phyloP scores from a whole-genome alignment of 1,140 invertebrate genomes.

The Probaryconus sp. region DNA sequence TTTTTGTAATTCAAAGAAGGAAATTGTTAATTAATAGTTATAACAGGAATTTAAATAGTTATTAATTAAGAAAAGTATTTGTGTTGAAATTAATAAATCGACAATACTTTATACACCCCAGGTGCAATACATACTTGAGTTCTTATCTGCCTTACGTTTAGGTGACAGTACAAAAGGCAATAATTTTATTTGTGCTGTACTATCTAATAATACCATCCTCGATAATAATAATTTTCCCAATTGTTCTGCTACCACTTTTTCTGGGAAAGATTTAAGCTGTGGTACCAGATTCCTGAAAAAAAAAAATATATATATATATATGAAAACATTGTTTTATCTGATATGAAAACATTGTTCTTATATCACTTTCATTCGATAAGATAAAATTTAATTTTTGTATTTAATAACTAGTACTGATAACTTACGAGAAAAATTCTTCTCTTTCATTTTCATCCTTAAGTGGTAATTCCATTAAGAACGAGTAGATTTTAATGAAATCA shows the following conservation, averaged over 20 bases:
- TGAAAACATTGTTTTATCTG: no score
- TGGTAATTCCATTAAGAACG: slow-evolving; percentile 88
- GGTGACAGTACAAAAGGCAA: slow-evolving; percentile 87
- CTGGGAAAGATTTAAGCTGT: slow-evolving; percentile 84
- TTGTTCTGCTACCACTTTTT: slow-evolving; percentile 87
- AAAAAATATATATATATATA: neutral
- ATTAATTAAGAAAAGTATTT: no score
- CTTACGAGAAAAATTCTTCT: slow-evolving; percentile 85
- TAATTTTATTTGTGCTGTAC: slow-evolving; percentile 85
- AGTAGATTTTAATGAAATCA: slow-evolving; percentile 89
- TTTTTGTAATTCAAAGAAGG: no score
- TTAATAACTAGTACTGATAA: slow-evolving; percentile 10
- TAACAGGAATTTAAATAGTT: no score
- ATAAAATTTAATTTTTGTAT: slow-evolving; percentile 13
- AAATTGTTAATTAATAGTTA: no score
- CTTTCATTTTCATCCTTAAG: slow-evolving; percentile 87
- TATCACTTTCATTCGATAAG: neutral
- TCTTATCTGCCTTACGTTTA: slow-evolving; percentile 71
- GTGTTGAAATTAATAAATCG: slow-evolving; percentile 3
- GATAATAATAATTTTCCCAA: slow-evolving; percentile 86
- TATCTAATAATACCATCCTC: slow-evolving; percentile 88
- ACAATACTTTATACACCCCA: slow-evolving; percentile 32
- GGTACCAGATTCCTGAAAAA: slow-evolving; percentile 78
- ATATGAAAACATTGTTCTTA: no score
- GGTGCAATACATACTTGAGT: slow-evolving; percentile 41